Evolutionary conservation across 2,113 vertebrate genomes (phyloP), one percentile per base, ranked within the genome.

Genomic region (Pteropus alecto): DNA sequence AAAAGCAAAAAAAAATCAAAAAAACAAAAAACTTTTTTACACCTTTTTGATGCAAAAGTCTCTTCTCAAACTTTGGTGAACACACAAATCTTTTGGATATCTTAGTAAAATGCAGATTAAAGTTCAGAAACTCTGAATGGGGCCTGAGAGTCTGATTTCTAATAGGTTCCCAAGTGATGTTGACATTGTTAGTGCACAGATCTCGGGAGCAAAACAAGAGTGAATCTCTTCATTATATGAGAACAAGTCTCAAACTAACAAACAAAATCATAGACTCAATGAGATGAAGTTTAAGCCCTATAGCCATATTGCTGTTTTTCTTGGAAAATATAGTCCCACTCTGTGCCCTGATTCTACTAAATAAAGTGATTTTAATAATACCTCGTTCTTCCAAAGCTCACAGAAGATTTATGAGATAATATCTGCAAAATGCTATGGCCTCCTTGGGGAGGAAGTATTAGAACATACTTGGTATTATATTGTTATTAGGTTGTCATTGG

Each of bases 401-500:
- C 14, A 70, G 38, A 81, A 93, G 46, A 82, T 85, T 79, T 81
- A 88, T 76, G 60, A 88, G 26, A 77, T 85, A 87, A 63, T 86
- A 85, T 84, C 63, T 71, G 24, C 22, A 88, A 48, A 79, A 94
- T 94, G n/a, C 38, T 73, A 21, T 51, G 35, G 41, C 26, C 33
- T 90, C 51, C 61, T 65, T 76, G 78, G 61, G 70, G 30, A 65
- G 79, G 63, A 70, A 24, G 48, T 60, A 85, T 84, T 65, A 70
- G 58, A 87, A 94, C 81, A 87, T 46, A 51, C 15, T 15, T 56
- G 12, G 10, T 77, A 56, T 68, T 82, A 70, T 60, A 67, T 35
- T 87, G 48, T 58, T 76, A 87, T 90, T 84, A 74, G 58, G 63
- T 93, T 94, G 85, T 95, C 71, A 76, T 33, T 65, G 28, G 28